Percentiles rank a stretch among this genome's conserved stretches.
Evolutionary conservation across 1,140 invertebrate genomes (phyloP).

Genomic region (Lamellibrachia luymesi): DNA sequence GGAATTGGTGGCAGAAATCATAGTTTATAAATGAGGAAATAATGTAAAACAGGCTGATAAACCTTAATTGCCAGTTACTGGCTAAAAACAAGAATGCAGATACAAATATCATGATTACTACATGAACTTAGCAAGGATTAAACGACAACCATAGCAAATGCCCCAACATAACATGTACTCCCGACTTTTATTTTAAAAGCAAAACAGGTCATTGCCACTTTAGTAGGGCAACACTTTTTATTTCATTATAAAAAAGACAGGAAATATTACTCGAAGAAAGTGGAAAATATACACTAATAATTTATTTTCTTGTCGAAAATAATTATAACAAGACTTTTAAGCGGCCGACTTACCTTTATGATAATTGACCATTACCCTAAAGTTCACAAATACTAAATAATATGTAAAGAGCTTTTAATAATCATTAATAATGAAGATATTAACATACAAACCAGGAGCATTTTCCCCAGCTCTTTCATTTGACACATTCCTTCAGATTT

Average conservation of each 20-base stretch:
- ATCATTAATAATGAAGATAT: not conserved
- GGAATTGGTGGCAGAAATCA: too few species aligned
- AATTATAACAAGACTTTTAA: not conserved
- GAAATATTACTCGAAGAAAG: not conserved
- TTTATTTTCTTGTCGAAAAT: not conserved
- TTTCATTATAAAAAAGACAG: not conserved
- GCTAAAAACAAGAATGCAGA: too few species aligned
- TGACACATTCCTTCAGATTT: not conserved
- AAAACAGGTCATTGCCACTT: not conserved
- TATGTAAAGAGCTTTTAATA: not conserved
- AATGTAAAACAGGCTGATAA: too few species aligned
- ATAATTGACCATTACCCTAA: not conserved
- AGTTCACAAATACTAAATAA: not conserved
- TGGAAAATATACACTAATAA: not conserved
- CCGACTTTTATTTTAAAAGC: not conserved
- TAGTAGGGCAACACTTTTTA: not conserved
- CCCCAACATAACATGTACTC: not conserved
- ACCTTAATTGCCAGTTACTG: too few species aligned
- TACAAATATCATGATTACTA: not conserved
- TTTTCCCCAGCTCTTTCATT: not conserved
- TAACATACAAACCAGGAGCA: not conserved
- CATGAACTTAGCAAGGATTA: not conserved
- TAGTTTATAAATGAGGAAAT: too few species aligned
- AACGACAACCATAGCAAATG: not conserved
- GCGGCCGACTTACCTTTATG: not conserved